Evolutionary conservation across 2,888 invertebrate species (phyloP).

Genomic region (Rhagophthalmus giganteus): DNA sequence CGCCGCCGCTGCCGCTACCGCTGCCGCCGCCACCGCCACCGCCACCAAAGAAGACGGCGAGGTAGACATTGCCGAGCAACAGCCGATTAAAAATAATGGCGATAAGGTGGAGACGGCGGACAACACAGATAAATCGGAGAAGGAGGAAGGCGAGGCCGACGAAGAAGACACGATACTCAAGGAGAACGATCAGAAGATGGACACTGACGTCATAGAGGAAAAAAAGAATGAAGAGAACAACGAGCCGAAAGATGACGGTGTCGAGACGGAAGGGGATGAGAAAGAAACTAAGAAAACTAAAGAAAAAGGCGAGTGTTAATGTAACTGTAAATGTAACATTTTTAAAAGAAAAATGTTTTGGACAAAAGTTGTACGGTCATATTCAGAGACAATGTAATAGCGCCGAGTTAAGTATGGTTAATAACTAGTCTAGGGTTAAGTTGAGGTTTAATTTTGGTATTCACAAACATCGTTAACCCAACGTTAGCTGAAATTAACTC

Average conservation of each 20-base stretch:
- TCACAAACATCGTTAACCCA: too few species aligned
- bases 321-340: too few species aligned
- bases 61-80: constrained; percentile 45
- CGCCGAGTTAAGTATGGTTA: too few species aligned
- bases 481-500: too few species aligned
- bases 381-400: too few species aligned
- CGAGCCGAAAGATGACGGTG: constrained; percentile 35
- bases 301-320: constrained; percentile 33
- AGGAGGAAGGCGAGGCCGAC: constrained; percentile 23
- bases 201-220: constrained; percentile 29
- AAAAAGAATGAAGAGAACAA: constrained; percentile 34
- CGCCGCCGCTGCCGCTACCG: too few species aligned
- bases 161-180: constrained; percentile 23
- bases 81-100: constrained; percentile 32
- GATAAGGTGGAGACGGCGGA: constrained; percentile 46
- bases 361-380: too few species aligned
- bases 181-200: constrained; percentile 21
- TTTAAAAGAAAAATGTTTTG: too few species aligned
- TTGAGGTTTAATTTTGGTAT: too few species aligned
- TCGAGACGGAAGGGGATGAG: constrained; percentile 31
- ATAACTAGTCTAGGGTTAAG: too few species aligned
- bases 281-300: constrained; percentile 54
- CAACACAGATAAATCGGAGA: constrained; percentile 39
- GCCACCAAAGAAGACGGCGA: constrained; percentile 44
- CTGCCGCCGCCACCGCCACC: constrained; percentile 8